A percentile compares a stretch with the other conserved stretches of the same genome.
phyloP scores from a whole-genome alignment of 2,113 vertebrate species.

The Bubo blakistoni region DNA sequence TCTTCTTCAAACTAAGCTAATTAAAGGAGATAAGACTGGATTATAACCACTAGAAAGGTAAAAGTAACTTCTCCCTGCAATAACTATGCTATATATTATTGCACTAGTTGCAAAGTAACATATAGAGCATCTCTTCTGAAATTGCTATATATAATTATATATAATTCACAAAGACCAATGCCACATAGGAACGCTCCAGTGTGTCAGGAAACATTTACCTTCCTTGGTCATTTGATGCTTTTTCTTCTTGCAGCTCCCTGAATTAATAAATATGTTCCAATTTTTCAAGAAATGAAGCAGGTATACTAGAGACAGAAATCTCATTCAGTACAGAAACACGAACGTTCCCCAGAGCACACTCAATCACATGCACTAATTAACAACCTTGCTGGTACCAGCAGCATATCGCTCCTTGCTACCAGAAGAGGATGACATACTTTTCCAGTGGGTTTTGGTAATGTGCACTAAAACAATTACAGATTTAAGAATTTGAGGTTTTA shows the following conservation, averaged over 20 bases:
- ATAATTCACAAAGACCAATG: not conserved
- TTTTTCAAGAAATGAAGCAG: not conserved
- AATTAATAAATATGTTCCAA: slow-evolving; percentile 20
- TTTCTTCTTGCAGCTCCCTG: not conserved
- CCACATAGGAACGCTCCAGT: not conserved
- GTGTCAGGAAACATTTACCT: slow-evolving; percentile 9
- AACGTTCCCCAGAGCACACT: slow-evolving; percentile 2
- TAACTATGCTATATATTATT: not conserved
- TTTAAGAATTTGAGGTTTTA: not conserved
- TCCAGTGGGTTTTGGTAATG: slow-evolving; percentile 22
- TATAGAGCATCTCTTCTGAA: not conserved
- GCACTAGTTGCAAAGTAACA: not conserved
- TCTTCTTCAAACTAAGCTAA: not conserved
- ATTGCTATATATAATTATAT: not conserved
- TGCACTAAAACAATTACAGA: not conserved
- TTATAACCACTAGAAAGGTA: not conserved
- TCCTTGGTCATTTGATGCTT: not conserved
- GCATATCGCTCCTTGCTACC: not conserved
- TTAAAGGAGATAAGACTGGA: not conserved
- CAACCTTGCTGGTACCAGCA: slow-evolving; percentile 39
- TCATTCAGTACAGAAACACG: not conserved
- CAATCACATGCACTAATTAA: slow-evolving; percentile 61
- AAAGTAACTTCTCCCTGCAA: not conserved
- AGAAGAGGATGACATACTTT: slow-evolving; percentile 41
- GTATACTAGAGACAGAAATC: not conserved